A percentile compares a stretch with the other conserved stretches of the same genome.
phyloP scores from a whole-genome alignment of 2,888 invertebrate species.

The Dinocampus coccinellae region DNA sequence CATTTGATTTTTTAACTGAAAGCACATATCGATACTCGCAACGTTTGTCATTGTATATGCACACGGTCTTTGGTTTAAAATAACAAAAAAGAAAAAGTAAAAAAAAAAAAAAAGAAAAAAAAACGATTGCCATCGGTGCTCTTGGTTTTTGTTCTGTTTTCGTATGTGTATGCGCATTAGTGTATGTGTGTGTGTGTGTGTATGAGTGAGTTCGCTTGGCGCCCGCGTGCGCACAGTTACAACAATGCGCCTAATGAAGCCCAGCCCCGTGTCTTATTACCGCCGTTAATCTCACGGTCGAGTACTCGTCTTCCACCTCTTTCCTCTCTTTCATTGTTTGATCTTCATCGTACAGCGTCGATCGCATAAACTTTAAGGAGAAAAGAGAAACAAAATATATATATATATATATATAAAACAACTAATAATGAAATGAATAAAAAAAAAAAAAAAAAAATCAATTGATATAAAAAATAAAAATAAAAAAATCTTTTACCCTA shows the following conservation, averaged over 20 bases:
- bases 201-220: conserved; percentile 15
- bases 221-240: conserved; percentile 44
- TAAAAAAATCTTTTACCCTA: neutral
- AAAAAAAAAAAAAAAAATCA: neutral
- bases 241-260: conserved; percentile 68
- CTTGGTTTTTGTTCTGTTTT: conserved; percentile 19
- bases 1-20: conserved; percentile 11
- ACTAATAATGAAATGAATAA: too few species aligned
- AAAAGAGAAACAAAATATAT: too few species aligned
- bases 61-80: conserved; percentile 15
- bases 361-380: conserved; percentile 32
- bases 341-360: conserved; percentile 51
- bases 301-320: conserved; percentile 47
- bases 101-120: too few species aligned
- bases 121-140: neutral
- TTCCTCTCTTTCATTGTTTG: conserved; percentile 56
- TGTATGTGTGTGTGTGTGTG: neutral
- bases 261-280: conserved; percentile 61
- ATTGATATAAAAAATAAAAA: neutral
- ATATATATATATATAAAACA: too few species aligned
- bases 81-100: neutral
- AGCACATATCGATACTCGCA: conserved; percentile 26
- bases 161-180: neutral
- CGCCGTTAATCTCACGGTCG: conserved; percentile 59
- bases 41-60: neutral